Conservation (phyloP, 2,113 vertebrate genomes). For the Xenus cinereus region DNA sequence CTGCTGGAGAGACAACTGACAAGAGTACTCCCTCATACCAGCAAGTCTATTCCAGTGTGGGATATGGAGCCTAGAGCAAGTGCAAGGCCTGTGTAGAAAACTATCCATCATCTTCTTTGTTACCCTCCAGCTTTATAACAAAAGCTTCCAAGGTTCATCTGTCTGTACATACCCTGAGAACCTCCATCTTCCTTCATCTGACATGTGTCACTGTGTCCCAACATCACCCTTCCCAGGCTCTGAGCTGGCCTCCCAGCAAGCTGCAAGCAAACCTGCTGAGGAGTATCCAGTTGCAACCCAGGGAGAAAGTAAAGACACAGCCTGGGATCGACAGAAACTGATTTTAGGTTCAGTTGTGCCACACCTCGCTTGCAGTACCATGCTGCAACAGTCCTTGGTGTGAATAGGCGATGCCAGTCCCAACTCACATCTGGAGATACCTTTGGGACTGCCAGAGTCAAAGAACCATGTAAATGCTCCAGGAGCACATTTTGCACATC, state of each 20-base stretch:
- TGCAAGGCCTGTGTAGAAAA: not conserved
- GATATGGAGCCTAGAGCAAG: not conserved
- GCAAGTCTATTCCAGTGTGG: not conserved
- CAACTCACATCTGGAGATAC: not conserved
- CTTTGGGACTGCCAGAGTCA: not conserved
- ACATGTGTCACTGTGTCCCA: not conserved
- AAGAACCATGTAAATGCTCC: not conserved
- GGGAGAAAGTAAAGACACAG: not conserved
- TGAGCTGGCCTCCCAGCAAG: not conserved
- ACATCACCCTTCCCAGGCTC: not conserved
- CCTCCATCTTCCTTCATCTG: not conserved
- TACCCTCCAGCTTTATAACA: not conserved
- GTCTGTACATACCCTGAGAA: not conserved
- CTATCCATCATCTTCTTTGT: not conserved
- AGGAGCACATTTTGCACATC: not conserved
- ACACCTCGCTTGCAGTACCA: not conserved
- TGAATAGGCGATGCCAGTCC: rapidly evolving
- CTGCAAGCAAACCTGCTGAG: not conserved
- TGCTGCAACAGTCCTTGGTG: not conserved
- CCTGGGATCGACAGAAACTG: not conserved
- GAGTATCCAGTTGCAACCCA: not conserved
- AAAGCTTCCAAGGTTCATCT: not conserved
- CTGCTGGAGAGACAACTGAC: not conserved
- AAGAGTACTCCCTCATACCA: not conserved
- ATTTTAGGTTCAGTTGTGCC: not conserved